phyloP scores from a whole-genome alignment of 2,888 invertebrate species.

The Abrostola tripartita region DNA sequence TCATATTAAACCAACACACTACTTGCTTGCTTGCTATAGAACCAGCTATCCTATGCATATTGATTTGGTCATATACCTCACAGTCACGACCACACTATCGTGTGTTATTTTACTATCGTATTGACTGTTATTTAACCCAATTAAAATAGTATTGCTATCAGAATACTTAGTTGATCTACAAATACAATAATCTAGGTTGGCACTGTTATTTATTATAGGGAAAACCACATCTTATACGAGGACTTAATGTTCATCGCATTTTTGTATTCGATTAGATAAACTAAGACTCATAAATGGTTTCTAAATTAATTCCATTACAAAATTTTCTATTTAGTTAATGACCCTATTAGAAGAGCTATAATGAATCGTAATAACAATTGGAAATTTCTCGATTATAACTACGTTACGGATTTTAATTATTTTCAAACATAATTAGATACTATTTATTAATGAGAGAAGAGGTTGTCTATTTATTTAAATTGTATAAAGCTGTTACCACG shows the following conservation, averaged over 20 bases:
- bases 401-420: conserved; percentile 2
- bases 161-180: not conserved
- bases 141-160: not conserved
- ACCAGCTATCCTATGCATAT: too few relatives aligned
- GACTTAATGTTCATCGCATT: conserved; percentile 4
- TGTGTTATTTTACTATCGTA: too few relatives aligned
- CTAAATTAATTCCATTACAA: not conserved
- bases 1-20: too few relatives aligned
- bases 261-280: conserved; percentile 1
- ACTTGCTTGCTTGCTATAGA: too few relatives aligned
- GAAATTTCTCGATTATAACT: not conserved
- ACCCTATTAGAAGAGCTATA: not conserved
- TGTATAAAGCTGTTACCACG: too few relatives aligned
- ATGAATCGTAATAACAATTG: not conserved
- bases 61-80: too few relatives aligned
- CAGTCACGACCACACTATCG: too few relatives aligned
- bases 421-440: too few relatives aligned
- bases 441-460: too few relatives aligned
- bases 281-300: conserved; percentile 1
- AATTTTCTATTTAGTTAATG: not conserved
- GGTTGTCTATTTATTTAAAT: too few relatives aligned
- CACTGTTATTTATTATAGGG: conserved; percentile 7
- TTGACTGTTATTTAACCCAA: not conserved
- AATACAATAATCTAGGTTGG: not conserved
- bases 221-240: conserved; percentile 15